These are phyloP conservation scores for Cryptocephalus moraei DNA, from an alignment of 2,888 invertebrate species.

Conservation along the genomic window DNA sequence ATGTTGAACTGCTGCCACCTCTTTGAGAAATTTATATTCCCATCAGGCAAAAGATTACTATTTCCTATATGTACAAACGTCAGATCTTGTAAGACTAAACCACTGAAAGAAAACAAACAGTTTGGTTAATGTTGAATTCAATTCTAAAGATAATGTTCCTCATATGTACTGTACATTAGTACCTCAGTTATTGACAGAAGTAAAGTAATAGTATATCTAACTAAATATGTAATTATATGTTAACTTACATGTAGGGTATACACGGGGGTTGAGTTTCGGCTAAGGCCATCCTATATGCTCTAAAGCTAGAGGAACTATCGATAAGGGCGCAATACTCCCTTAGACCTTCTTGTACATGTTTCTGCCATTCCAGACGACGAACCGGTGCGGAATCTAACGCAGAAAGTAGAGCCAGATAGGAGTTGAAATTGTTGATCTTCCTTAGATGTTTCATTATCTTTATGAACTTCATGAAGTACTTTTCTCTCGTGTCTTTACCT, in stretches of 20 bases:
- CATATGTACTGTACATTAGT: no score
- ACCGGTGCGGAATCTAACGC: constrained; percentile 95
- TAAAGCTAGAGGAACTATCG: constrained; percentile 95
- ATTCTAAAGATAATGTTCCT: no score
- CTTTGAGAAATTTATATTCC: constrained; percentile 90
- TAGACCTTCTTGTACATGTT: constrained; percentile 81
- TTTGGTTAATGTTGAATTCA: no score
- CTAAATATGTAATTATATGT: no score
- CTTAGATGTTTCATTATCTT: constrained; percentile 97
- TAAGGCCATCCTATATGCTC: constrained; percentile 90
- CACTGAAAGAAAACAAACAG: constrained; percentile 48
- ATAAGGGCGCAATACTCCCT: constrained; percentile 93
- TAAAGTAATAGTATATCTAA: no score
- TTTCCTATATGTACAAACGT: constrained; percentile 99
- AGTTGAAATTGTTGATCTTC: constrained; percentile 97
- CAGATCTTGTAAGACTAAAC: constrained; percentile 94
- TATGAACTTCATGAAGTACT: constrained; percentile 88
- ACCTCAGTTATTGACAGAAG: no score
- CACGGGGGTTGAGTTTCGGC: constrained; percentile 95
- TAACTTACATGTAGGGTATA: constrained; percentile 94
- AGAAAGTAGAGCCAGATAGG: constrained; percentile 90
- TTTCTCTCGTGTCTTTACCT: constrained; percentile 83
- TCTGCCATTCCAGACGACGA: constrained; percentile 85
- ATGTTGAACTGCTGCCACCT: constrained; percentile 98
- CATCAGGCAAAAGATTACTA: constrained; percentile 77